phyloP scores from a whole-genome alignment of 2,113 vertebrate genomes.

The Struthio camelus region DNA sequence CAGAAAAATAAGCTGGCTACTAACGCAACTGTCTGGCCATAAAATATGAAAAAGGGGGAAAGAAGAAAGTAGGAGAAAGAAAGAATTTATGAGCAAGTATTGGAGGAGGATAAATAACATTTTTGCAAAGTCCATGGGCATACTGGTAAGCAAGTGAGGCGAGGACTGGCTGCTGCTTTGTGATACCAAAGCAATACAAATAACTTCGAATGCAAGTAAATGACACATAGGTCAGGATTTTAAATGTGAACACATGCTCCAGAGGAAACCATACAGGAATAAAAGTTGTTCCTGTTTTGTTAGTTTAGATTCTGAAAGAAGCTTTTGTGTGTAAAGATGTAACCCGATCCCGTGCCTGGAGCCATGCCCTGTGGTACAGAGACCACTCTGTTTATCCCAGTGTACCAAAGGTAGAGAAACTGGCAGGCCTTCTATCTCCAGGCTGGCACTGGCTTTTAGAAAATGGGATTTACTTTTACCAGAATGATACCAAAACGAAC shows the following conservation, averaged over 20 bases:
- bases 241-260: slow-evolving; percentile 74
- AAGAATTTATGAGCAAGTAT: background rate
- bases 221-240: slow-evolving; percentile 69
- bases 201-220: slow-evolving; percentile 59
- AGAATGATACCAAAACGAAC: slow-evolving; percentile 67
- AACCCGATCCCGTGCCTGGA: slow-evolving; percentile 76
- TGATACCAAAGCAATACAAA: slow-evolving; percentile 62
- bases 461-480: slow-evolving; percentile 69
- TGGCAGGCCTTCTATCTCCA: slow-evolving; percentile 70
- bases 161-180: slow-evolving; percentile 26
- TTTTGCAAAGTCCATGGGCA: slow-evolving; percentile 25
- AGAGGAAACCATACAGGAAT: slow-evolving; percentile 67
- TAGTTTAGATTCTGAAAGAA: slow-evolving; percentile 80
- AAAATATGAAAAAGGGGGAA: background rate
- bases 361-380: slow-evolving; percentile 73
- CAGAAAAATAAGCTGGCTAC: slow-evolving; percentile 33
- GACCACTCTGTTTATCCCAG: slow-evolving; percentile 73
- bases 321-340: slow-evolving; percentile 82
- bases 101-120: slow-evolving; percentile 9
- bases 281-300: slow-evolving; percentile 79
- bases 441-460: slow-evolving; percentile 76
- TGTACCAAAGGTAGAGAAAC: slow-evolving; percentile 67
- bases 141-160: slow-evolving; percentile 28
- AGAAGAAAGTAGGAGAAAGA: background rate
- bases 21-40: background rate